A percentile compares a stretch with the other conserved stretches of the same genome.
These are phyloP conservation scores for Lacanobia wlatinum DNA, from an alignment of 2,888 invertebrate species.

Conservation along the genomic window DNA sequence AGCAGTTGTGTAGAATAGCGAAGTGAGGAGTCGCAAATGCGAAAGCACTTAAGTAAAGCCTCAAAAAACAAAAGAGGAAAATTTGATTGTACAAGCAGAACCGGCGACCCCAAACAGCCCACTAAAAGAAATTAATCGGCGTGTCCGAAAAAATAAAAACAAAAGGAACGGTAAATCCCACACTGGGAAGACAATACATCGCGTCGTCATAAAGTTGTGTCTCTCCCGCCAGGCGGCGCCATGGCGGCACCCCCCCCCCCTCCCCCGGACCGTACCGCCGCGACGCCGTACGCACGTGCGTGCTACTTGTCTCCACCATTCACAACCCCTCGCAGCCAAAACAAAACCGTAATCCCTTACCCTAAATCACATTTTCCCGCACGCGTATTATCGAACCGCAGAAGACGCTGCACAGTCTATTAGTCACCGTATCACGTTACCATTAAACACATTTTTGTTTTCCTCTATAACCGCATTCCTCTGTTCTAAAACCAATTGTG, in stretches of 20 bases:
- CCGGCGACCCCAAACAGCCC: conserved; percentile 76
- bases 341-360: conserved; percentile 75
- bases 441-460: conserved; percentile 85
- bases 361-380: conserved; percentile 76
- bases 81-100: conserved; percentile 76
- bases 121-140: conserved; percentile 86
- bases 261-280: conserved; percentile 58
- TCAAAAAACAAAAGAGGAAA: conserved; percentile 70
- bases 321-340: conserved; percentile 72
- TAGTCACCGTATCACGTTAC: conserved; percentile 84
- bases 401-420: conserved; percentile 79
- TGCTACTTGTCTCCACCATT: conserved; percentile 81
- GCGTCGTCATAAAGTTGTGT: conserved; percentile 87
- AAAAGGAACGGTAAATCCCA: conserved; percentile 87
- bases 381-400: conserved; percentile 48
- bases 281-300: conserved; percentile 86
- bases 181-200: conserved; percentile 88
- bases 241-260: conserved; percentile 72
- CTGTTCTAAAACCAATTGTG: conserved; percentile 80
- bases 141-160: conserved; percentile 85
- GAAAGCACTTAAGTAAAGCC: conserved; percentile 71
- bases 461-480: conserved; percentile 79
- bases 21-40: conserved; percentile 62
- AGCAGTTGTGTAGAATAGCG: conserved; percentile 56
- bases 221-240: conserved; percentile 89